Evolutionary conservation across 2,113 vertebrate genomes (phyloP).

Genomic region (Erythrocercus mccallii): DNA sequence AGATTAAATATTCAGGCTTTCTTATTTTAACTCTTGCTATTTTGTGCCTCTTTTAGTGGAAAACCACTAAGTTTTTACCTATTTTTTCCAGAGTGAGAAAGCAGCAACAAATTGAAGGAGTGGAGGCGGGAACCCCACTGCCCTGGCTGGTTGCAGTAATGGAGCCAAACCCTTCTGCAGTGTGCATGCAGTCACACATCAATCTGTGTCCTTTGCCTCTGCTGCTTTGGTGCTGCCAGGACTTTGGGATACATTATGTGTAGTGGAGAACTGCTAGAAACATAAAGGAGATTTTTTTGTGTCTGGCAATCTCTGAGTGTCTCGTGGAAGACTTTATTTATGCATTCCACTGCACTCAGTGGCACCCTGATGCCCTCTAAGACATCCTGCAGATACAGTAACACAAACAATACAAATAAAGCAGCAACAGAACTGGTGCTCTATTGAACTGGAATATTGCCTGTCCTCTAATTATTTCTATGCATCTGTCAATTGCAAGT

Average conservation of each 20-base stretch:
- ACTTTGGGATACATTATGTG: background rate
- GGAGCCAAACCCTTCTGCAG: background rate
- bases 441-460: rapidly evolving
- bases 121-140: background rate
- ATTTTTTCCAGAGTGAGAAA: background rate
- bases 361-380: rapidly evolving
- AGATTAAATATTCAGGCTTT: conserved; percentile 73
- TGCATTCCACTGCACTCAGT: background rate
- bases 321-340: background rate
- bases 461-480: background rate
- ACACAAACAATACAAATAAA: background rate
- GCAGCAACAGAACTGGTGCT: background rate
- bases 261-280: background rate
- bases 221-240: background rate
- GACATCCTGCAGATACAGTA: background rate
- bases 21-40: conserved; percentile 73
- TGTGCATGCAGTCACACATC: background rate
- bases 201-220: background rate
- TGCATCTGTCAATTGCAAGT: background rate
- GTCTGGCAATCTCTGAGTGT: background rate
- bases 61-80: conserved; percentile 2
- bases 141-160: background rate
- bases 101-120: background rate
- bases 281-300: rapidly evolving
- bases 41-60: conserved; percentile 17